These are phyloP conservation scores for Drosophila greeni DNA, from an alignment of 2,888 invertebrate species.

Conservation along the genomic window DNA sequence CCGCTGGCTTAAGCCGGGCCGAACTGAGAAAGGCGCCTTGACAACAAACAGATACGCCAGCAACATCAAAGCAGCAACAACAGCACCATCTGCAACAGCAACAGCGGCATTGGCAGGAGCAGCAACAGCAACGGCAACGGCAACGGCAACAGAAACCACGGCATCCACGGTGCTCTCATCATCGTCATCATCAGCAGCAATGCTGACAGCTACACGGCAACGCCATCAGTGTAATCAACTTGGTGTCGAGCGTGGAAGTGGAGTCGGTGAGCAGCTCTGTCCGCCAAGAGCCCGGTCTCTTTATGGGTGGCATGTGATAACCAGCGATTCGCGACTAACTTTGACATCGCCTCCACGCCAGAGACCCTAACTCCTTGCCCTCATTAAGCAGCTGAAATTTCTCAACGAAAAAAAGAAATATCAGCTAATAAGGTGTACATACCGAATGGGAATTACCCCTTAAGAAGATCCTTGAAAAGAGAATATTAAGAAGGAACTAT, in stretches of 20 bases:
- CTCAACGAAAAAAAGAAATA: slow-evolving; percentile 23
- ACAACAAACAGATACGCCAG: slow-evolving; percentile 70
- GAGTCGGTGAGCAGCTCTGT: slow-evolving; percentile 30
- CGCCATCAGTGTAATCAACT: slow-evolving; percentile 75
- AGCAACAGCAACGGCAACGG: slow-evolving; percentile 17
- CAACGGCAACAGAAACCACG: slow-evolving; percentile 33
- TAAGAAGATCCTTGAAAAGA: not conserved
- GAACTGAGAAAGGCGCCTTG: slow-evolving; percentile 53
- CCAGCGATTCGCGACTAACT: slow-evolving; percentile 34
- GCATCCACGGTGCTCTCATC: slow-evolving; percentile 64
- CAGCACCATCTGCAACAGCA: slow-evolving; percentile 35
- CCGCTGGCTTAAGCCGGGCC: slow-evolving; percentile 28
- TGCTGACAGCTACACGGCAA: slow-evolving; percentile 75
- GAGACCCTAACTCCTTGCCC: slow-evolving; percentile 62
- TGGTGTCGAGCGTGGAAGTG: slow-evolving; percentile 54
- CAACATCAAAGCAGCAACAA: slow-evolving; percentile 38
- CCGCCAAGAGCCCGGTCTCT: slow-evolving; percentile 39
- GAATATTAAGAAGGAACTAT: not conserved
- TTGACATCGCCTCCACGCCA: slow-evolving; percentile 31
- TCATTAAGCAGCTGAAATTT: slow-evolving; percentile 68
- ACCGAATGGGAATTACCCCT: slow-evolving; percentile 24
- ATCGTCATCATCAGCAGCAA: slow-evolving; percentile 71
- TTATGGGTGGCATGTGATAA: slow-evolving; percentile 65
- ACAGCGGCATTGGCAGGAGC: slow-evolving; percentile 18
- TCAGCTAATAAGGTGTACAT: not conserved